Base-by-base conservation (phyloP, 2,888 invertebrate species). In the Orthonychiurus folsomi region DNA sequence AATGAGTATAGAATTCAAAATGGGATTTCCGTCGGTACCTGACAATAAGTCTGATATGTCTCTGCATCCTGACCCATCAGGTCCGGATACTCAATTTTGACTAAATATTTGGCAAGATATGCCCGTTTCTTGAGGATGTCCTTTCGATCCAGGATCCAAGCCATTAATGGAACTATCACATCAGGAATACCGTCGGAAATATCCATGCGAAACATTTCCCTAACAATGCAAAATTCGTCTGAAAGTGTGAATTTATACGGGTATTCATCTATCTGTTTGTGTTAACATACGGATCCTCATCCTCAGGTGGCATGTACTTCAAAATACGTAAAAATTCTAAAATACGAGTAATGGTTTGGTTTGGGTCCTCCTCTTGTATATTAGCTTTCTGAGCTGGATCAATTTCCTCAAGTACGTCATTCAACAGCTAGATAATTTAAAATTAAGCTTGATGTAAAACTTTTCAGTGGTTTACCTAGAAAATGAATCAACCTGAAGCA, bases 121-220 rank as follows among this genome's bases (percentile, higher is more conserved):
- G 82, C 81, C 63, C 83, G 73, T 69, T 81, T 81, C 74, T 81
- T 80, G 47, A 82, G 75, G 12, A 79, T 79, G 1, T 78, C 78
- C n/a, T 79, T 75, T 50, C 78, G 76, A 54, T 75, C 74, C 50
- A 83, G 75, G 24, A 82, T 75, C 80, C 81, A 83, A 70, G 79
- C 76, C 66, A 83, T 72, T 24, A 83, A 78, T 1, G 81, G 80
- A 71, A 81, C 80, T 28, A 83, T 75, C 1, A 80, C 75, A 37
- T 76, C 74, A 70, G 81, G 81, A 50, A 80, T 78, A 48, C 82
- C 83, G 57, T 79, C 78, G 0, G 82, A 80, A 21, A 83, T 73
- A 12, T 80, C 81, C 62, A 80, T 77, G 15, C 81, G 76, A 75
- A 82, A 82, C 57, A 75, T 75, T 66, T 77, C 77, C 73, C 81